Evolutionary conservation across 2,113 vertebrate genomes (phyloP).

Genomic region (Formicarius rufipectus): DNA sequence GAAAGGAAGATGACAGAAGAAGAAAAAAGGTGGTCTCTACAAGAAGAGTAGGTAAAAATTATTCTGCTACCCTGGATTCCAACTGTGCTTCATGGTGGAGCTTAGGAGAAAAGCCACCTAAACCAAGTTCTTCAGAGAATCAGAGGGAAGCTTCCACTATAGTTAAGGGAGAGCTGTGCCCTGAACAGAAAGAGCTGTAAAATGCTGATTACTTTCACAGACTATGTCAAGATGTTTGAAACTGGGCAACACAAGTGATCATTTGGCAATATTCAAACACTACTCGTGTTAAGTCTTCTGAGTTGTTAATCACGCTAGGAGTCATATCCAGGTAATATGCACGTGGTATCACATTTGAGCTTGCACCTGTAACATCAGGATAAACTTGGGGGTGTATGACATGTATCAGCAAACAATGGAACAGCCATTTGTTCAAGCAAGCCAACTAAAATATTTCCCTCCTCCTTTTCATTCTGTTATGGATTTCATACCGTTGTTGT

Average conservation of each 20-base stretch:
- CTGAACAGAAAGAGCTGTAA: background rate
- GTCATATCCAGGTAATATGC: background rate
- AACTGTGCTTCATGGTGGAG: background rate
- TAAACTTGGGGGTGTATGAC: background rate
- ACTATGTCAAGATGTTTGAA: background rate
- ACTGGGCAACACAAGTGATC: background rate
- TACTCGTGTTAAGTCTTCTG: background rate
- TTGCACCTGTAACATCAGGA: background rate
- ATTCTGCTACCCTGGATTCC: background rate
- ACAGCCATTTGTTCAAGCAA: background rate
- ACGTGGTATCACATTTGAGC: fast-evolving
- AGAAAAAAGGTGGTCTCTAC: background rate
- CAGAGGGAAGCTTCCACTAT: background rate
- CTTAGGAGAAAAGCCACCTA: background rate
- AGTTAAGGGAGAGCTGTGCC: background rate
- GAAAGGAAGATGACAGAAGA: background rate
- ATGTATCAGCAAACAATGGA: background rate
- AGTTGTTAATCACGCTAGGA: background rate
- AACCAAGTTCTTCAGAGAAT: background rate
- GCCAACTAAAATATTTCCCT: background rate
- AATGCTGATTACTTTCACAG: background rate
- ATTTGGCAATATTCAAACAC: background rate
- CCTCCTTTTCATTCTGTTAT: background rate
- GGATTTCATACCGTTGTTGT: background rate
- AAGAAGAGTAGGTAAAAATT: background rate